Evolutionary conservation across 2,113 vertebrate species (phyloP).

Genomic region (Loxodonta africana): DNA sequence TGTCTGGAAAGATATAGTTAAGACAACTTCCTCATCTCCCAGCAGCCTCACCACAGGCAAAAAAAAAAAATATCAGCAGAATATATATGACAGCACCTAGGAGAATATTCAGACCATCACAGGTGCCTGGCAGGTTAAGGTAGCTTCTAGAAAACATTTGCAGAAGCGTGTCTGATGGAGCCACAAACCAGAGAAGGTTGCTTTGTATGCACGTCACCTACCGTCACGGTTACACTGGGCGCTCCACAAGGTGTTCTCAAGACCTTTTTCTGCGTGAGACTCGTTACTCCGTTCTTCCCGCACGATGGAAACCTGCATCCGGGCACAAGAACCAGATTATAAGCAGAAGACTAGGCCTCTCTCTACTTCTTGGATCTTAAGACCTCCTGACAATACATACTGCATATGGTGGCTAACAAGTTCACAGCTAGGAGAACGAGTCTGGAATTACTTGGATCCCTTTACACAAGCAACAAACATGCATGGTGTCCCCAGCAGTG

Average conservation of each 20-base stretch:
- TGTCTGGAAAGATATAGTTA: background rate
- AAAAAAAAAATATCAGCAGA: background rate
- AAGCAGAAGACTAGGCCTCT: background rate
- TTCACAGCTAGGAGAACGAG: background rate
- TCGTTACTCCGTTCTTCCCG: conserved; percentile 73
- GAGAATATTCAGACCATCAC: fast-evolving
- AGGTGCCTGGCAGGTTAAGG: background rate
- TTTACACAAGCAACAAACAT: background rate
- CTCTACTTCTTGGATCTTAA: conserved; percentile 25
- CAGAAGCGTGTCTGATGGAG: background rate
- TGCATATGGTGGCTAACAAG: background rate
- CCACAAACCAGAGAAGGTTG: background rate
- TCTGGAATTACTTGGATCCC: background rate
- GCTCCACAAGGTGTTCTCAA: conserved; percentile 79
- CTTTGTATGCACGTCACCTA: conserved; percentile 78
- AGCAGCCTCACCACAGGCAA: background rate
- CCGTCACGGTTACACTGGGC: conserved; percentile 81
- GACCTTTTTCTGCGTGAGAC: conserved; percentile 69
- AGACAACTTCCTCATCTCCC: conserved; percentile 56
- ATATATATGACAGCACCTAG: background rate
- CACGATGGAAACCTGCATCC: conserved; percentile 83
- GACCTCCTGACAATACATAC: background rate
- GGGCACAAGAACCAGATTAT: conserved; percentile 71
- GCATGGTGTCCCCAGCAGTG: background rate
- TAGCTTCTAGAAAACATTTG: background rate